Conservation (phyloP, 2,113 vertebrate species). For the Trichomycterus rosablanca region DNA sequence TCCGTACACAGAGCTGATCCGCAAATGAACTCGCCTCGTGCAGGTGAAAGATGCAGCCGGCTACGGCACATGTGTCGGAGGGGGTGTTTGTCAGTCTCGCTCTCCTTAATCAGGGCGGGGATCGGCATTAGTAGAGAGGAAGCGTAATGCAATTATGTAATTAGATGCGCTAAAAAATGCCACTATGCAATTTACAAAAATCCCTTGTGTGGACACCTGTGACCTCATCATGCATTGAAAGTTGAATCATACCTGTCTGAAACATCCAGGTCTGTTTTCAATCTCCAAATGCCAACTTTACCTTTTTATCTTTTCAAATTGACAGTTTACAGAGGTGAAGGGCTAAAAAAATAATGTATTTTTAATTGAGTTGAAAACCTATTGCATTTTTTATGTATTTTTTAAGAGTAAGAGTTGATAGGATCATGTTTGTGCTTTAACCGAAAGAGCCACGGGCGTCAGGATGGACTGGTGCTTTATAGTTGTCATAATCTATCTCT, state of each 20-base stretch:
- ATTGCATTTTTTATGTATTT: slow-evolving; percentile 57
- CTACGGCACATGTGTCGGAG: no score
- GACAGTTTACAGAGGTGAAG: slow-evolving; percentile 47
- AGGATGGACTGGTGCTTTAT: slow-evolving; percentile 56
- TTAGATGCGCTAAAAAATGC: no score
- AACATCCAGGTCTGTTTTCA: slow-evolving; percentile 7
- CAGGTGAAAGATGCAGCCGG: no score
- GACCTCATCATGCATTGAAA: not conserved
- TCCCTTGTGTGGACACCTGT: no score
- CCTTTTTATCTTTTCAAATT: slow-evolving; percentile 48
- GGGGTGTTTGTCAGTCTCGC: no score
- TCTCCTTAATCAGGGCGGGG: no score
- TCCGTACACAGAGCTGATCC: no score
- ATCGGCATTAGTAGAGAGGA: no score
- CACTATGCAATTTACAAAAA: no score
- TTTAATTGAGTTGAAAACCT: slow-evolving; percentile 67
- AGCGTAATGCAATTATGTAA: no score
- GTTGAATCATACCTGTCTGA: slow-evolving; percentile 11
- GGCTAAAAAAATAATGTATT: slow-evolving; percentile 58
- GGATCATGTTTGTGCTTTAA: slow-evolving; percentile 57
- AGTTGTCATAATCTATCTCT: slow-evolving; percentile 58
- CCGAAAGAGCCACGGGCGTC: slow-evolving; percentile 62
- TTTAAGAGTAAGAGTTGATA: slow-evolving; percentile 57
- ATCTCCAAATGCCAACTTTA: slow-evolving; percentile 13
- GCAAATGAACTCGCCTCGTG: no score